Evolutionary conservation across 2,888 invertebrate genomes (phyloP), one percentile per base, ranked within the genome.

Genomic region (Eremobia ochroleuca): DNA sequence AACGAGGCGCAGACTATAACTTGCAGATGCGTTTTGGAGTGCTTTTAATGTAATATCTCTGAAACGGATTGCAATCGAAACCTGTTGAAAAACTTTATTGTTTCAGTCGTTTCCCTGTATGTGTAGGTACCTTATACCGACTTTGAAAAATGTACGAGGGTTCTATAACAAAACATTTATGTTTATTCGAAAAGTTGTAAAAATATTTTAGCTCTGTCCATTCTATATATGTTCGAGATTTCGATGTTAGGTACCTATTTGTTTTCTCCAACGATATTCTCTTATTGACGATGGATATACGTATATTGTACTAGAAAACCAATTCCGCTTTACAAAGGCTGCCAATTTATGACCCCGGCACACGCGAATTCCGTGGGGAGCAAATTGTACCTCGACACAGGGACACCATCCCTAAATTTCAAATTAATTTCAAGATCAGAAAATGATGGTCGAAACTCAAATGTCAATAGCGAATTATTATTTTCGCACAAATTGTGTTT

Each of bases 321-420:
- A 95, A 95, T 95, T 94, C 90, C 93, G 90, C 76, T 88, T 82
- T 90, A 95, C 94, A 95, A 95, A 94, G 92, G 93, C 90, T 84
- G 90, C 90, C 94, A 94, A 95, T 95, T 94, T 94, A 94, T 94
- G 94, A 92, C 90, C 89, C 89, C 90, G 89, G 87, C 90, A 91
- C 92, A 91, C 89, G 91, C 88, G 86, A 90, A 89, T 87, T 87
- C 91, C 91, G 59, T 55, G n/a, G 85, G 85, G 83, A 87, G 59
- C 68, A 69, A 83, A 85, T 76, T 79, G 77, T 87, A 77, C 76
- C 64, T 81, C 85, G 21, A 85, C 78, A 73, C 71, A 77, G 66
- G 72, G 72, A 86, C 79, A 84, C 73, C 88, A 77, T 85, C 73
- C 82, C 87, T 82, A 87, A 89, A 91, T 86, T 85, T 86, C 88